Percentiles rank a stretch among this genome's conserved stretches.
Evolutionary conservation across 2,888 invertebrate species (phyloP).

Genomic region (Drosophila planitibia): DNA sequence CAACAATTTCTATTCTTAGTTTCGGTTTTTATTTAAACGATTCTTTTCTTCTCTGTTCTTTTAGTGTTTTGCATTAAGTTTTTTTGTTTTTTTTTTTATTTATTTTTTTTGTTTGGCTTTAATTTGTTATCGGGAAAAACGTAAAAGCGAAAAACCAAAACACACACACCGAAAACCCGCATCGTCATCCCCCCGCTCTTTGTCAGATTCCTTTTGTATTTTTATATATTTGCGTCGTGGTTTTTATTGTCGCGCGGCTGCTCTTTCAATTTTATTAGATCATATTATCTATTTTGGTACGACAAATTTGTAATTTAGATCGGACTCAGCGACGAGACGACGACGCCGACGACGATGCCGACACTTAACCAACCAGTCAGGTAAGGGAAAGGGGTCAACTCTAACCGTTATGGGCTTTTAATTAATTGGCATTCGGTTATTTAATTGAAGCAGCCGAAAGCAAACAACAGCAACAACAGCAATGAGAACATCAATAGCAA

Average conservation of each 20-base stretch:
- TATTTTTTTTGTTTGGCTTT: constrained; percentile 17
- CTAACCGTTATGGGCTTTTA: constrained; percentile 75
- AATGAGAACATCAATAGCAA: not conserved
- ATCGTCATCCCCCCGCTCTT: constrained; percentile 21
- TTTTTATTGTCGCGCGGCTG: constrained; percentile 74
- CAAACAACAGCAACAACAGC: constrained; percentile 14
- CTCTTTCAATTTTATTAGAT: constrained; percentile 79
- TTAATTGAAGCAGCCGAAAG: constrained; percentile 68
- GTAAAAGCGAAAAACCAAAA: constrained; percentile 24
- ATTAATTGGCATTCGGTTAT: constrained; percentile 76
- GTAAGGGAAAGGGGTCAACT: constrained; percentile 6
- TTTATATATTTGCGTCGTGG: constrained; percentile 46
- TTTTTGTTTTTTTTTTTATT: constrained; percentile 5
- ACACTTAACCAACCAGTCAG: constrained; percentile 34
- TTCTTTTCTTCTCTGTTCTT: constrained; percentile 2
- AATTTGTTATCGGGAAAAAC: constrained; percentile 53
- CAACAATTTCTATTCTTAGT: constrained; percentile 9
- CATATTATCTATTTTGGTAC: constrained; percentile 79
- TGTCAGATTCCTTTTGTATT: constrained; percentile 26
- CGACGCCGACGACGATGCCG: constrained; percentile 35
- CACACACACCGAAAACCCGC: constrained; percentile 27
- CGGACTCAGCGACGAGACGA: constrained; percentile 39
- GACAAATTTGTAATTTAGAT: constrained; percentile 79
- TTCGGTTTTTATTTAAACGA: constrained; percentile 14
- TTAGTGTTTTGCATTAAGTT: constrained; percentile 30